These are phyloP conservation scores for Phalangium opilio DNA, from an alignment of 2,888 invertebrate species.

Conservation along the genomic window DNA sequence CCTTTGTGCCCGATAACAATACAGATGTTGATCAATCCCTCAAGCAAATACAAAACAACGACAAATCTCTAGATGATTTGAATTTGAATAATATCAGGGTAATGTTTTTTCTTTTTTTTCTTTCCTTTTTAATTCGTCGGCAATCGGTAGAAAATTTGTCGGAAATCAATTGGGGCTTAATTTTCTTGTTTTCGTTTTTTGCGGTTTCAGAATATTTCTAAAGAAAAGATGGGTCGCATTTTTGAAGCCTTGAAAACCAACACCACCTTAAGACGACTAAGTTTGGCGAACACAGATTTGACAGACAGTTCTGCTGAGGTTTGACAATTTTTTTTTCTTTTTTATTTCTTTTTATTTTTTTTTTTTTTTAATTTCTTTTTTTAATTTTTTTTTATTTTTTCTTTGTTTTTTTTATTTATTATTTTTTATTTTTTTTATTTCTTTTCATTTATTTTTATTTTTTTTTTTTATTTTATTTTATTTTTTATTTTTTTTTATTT, in stretches of 20 bases:
- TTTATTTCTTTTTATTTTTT: slow-evolving; percentile 1
- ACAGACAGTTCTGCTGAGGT: slow-evolving; percentile 66
- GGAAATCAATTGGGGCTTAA: no score
- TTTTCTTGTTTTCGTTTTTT: no score
- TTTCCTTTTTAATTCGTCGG: no score
- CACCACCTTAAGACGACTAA: slow-evolving; percentile 77
- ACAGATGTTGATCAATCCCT: slow-evolving; percentile 91
- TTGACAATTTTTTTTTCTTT: slow-evolving; percentile 11
- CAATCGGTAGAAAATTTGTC: no score
- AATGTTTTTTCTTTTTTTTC: no score
- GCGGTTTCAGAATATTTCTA: slow-evolving; percentile 94
- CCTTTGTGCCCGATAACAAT: slow-evolving; percentile 88
- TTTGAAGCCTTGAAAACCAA: slow-evolving; percentile 76
- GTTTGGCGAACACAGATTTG: slow-evolving; percentile 83
- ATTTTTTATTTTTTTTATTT: no score
- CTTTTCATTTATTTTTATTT: no score
- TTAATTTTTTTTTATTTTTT: no score
- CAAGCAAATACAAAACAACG: slow-evolving; percentile 63
- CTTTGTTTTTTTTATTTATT: slow-evolving; percentile 9
- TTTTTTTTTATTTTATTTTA: no score
- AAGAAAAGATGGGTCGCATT: slow-evolving; percentile 79
- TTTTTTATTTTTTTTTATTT: no score
- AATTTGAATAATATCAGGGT: slow-evolving; percentile 99
- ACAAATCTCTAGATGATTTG: slow-evolving; percentile 68
- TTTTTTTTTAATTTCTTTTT: no score